phyloP scores from a whole-genome alignment of 2,888 invertebrate species.

The Molanna angustata region DNA sequence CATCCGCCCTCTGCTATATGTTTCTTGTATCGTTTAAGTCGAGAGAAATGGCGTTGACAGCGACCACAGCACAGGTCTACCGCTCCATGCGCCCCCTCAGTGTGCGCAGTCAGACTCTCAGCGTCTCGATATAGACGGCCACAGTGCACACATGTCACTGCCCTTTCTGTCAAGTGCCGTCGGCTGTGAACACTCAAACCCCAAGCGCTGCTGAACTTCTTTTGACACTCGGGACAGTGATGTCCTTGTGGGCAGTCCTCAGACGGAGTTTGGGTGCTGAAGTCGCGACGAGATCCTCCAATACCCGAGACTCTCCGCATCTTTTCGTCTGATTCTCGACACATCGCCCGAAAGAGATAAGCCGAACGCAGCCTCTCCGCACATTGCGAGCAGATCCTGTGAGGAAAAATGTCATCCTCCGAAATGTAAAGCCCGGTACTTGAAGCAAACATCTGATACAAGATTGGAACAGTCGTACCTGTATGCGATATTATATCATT shows the following conservation, averaged over 20 bases:
- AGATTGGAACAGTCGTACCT: not conserved
- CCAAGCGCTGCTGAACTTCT: conserved; percentile 3
- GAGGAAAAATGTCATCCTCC: conserved; percentile 10
- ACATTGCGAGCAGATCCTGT: conserved; percentile 9
- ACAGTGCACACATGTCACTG: conserved; percentile 14
- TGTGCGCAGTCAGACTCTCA: not conserved
- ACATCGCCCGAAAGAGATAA: conserved; percentile 7
- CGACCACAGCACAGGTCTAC: not conserved
- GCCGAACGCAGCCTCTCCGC: conserved; percentile 2
- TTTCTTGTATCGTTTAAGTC: not conserved
- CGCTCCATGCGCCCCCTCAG: conserved; percentile 1
- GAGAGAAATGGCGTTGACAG: not conserved
- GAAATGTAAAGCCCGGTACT: not conserved
- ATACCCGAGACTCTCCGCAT: not conserved
- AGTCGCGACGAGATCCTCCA: not conserved
- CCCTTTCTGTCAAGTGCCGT: not conserved
- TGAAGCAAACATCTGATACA: not conserved
- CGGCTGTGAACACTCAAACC: conserved; percentile 6
- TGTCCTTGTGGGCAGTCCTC: not conserved
- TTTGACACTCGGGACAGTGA: conserved; percentile 14
- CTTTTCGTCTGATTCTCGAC: conserved; percentile 5
- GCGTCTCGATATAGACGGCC: not conserved
- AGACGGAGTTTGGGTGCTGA: conserved; percentile 1
- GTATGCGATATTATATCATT: not conserved
- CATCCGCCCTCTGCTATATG: not conserved